A percentile compares a stretch with the other conserved stretches of the same genome.
These are phyloP conservation scores for Eretmocerus hayati DNA, from an alignment of 2,888 invertebrate genomes.

Conservation along the genomic window DNA sequence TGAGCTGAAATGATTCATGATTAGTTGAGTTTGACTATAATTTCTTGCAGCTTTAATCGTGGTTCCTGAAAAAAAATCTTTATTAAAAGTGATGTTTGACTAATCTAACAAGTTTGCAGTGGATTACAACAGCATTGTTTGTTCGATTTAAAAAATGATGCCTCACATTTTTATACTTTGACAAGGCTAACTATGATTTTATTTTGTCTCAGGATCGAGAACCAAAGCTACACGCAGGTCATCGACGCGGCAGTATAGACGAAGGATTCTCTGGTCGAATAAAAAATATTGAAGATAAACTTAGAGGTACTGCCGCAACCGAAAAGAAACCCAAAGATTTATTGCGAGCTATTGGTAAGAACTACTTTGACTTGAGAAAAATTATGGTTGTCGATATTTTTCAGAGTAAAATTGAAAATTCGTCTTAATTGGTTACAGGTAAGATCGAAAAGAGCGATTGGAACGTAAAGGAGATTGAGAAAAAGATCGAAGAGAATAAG, in stretches of 20 bases:
- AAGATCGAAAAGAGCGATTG: constrained; percentile 84
- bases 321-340: constrained; percentile 81
- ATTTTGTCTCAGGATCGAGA: constrained; percentile 47
- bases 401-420: background rate
- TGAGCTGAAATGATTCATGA: too few species aligned
- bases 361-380: background rate
- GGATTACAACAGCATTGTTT: too few species aligned
- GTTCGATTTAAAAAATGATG: too few species aligned
- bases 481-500: constrained; percentile 75
- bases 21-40: too few species aligned
- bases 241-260: constrained; percentile 45
- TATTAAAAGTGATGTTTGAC: too few species aligned
- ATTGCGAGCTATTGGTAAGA: constrained; percentile 68
- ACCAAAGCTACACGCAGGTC: constrained; percentile 43
- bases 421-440: constrained; percentile 42
- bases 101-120: too few species aligned
- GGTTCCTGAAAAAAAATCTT: too few species aligned
- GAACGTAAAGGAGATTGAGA: constrained; percentile 86
- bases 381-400: background rate
- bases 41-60: too few species aligned
- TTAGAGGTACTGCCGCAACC: constrained; percentile 54
- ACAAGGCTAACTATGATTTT: too few species aligned
- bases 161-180: too few species aligned
- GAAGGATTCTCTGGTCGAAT: constrained; percentile 59
- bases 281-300: constrained; percentile 72